phyloP scores from a whole-genome alignment of 2,888 invertebrate species.

The Drosophila ustulata region DNA sequence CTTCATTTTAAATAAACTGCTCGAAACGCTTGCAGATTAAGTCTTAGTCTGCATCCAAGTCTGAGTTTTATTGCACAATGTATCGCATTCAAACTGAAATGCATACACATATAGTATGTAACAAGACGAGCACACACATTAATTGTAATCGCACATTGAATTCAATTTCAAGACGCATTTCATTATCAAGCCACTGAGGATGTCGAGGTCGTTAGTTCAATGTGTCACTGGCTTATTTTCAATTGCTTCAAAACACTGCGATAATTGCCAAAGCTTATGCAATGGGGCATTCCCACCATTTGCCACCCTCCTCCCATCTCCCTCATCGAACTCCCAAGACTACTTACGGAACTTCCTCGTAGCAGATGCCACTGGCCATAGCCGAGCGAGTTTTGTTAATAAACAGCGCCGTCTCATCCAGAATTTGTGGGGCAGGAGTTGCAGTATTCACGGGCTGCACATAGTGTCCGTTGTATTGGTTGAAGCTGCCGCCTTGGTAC shows the following conservation, averaged over 20 bases:
- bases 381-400: constrained; percentile 83
- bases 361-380: constrained; percentile 83
- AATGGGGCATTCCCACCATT: neutral
- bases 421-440: constrained; percentile 58
- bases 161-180: constrained; percentile 51
- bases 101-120: constrained; percentile 1
- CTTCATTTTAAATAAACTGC: no score
- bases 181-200: constrained; percentile 72
- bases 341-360: constrained; percentile 84
- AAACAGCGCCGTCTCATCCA: constrained; percentile 82
- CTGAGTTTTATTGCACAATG: neutral
- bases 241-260: constrained; percentile 27
- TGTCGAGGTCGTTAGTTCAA: constrained; percentile 72
- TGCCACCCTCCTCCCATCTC: neutral
- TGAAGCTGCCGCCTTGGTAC: constrained; percentile 58
- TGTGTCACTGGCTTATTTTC: constrained; percentile 51
- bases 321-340: neutral
- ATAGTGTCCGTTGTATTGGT: constrained; percentile 47
- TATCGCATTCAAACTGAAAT: constrained; percentile 11
- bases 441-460: constrained; percentile 82
- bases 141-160: constrained; percentile 1
- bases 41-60: constrained; percentile 4
- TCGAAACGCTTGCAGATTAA: neutral
- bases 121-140: neutral
- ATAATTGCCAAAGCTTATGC: constrained; percentile 32